phyloP scores from a whole-genome alignment of 2,113 vertebrate species.

The Sapayoa aenigma region DNA sequence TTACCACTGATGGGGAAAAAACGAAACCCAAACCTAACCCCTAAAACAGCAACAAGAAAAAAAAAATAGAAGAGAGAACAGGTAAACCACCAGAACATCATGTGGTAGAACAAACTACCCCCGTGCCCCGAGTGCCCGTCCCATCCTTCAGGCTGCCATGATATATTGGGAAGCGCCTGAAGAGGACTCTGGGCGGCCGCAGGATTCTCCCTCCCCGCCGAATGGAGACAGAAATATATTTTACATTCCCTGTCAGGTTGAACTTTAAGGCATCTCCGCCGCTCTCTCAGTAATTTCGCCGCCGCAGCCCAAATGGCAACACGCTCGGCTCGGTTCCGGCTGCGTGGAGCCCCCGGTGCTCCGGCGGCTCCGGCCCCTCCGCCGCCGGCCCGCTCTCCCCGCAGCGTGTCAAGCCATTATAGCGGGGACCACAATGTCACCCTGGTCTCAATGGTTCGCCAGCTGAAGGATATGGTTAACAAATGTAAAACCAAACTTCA shows the following conservation, averaged over 20 bases:
- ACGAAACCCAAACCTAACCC: neutral
- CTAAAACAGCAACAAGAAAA: neutral
- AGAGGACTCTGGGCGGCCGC: conserved; percentile 23
- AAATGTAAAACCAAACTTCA: conserved; percentile 90
- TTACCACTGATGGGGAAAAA: neutral
- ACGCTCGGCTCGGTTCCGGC: conserved; percentile 72
- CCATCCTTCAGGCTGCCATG: neutral
- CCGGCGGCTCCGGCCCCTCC: conserved; percentile 33
- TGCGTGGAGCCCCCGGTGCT: conserved; percentile 72
- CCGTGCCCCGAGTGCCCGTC: neutral
- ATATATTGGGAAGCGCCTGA: neutral
- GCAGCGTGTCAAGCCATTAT: conserved; percentile 83
- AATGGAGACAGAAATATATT: conserved; percentile 71
- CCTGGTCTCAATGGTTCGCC: conserved; percentile 88
- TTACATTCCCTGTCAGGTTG: conserved; percentile 75
- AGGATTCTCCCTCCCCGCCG: conserved; percentile 56
- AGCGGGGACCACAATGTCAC: conserved; percentile 82
- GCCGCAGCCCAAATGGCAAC: conserved; percentile 77
- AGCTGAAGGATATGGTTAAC: conserved; percentile 95
- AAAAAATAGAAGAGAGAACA: neutral
- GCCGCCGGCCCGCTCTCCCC: conserved; percentile 57
- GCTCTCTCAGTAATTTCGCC: conserved; percentile 70
- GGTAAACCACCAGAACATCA: neutral
- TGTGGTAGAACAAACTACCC: fast-evolving
- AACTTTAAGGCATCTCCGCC: conserved; percentile 76